phyloP scores from a whole-genome alignment of 2,888 invertebrate genomes.

The Aporophyla nigra region DNA sequence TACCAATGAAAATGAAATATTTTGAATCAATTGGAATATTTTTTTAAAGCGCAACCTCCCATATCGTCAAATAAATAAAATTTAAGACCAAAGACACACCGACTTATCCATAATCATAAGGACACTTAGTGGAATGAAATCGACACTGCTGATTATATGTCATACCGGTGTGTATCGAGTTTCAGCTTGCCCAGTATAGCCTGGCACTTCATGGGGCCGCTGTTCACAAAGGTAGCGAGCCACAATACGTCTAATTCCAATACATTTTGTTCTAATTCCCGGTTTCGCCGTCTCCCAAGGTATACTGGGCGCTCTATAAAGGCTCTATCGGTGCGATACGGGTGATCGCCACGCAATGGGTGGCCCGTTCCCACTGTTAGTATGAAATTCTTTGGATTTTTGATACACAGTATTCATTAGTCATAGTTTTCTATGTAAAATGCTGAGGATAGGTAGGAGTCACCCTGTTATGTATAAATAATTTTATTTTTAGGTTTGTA shows the following conservation, averaged over 20 bases:
- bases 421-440: conserved; percentile 23
- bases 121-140: conserved; percentile 64
- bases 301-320: conserved; percentile 40
- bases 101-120: conserved; percentile 57
- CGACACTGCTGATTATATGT: conserved; percentile 59
- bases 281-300: conserved; percentile 6
- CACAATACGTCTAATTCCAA: conserved; percentile 16
- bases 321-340: conserved; percentile 62
- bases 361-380: conserved; percentile 59
- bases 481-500: too few relatives aligned
- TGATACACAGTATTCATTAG: conserved; percentile 34
- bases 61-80: conserved; percentile 7
- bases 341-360: conserved; percentile 76
- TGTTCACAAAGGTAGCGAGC: conserved; percentile 15
- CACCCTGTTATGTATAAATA: neutral
- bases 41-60: neutral
- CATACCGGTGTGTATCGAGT: conserved; percentile 51
- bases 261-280: conserved; percentile 20
- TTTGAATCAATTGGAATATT: neutral
- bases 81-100: conserved; percentile 43
- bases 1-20: neutral
- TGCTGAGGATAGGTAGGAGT: neutral
- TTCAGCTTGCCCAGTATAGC: conserved; percentile 47
- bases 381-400: conserved; percentile 49
- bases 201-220: conserved; percentile 20